These are phyloP conservation scores for Pseudachorutes palmiensis DNA, from an alignment of 1,140 invertebrate species.

Conservation along the genomic window DNA sequence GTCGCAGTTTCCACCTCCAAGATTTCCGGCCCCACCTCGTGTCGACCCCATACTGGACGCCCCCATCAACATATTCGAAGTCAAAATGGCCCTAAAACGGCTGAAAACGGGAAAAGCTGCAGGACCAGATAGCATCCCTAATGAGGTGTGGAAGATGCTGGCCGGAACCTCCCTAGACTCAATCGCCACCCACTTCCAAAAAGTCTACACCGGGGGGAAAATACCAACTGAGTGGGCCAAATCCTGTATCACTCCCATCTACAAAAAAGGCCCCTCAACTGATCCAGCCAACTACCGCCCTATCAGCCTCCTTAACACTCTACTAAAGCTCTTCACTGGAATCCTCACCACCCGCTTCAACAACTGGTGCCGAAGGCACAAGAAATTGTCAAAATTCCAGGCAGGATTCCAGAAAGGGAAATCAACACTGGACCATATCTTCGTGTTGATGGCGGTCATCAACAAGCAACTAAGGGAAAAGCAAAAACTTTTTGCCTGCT, in stretches of 20 bases:
- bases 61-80: neutral
- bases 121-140: neutral
- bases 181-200: neutral
- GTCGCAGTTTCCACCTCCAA: neutral
- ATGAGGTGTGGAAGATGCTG: neutral
- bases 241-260: conserved; percentile 14
- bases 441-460: conserved; percentile 23
- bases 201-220: neutral
- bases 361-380: conserved; percentile 27
- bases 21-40: neutral
- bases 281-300: conserved; percentile 37
- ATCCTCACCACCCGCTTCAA: conserved; percentile 34
- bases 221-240: conserved; percentile 8
- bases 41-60: neutral
- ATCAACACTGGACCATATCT: conserved; percentile 36
- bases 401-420: conserved; percentile 33
- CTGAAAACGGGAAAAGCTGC: neutral
- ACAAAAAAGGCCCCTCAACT: conserved; percentile 34
- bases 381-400: conserved; percentile 36
- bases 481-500: conserved; percentile 14
- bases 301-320: conserved; percentile 36
- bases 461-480: conserved; percentile 13
- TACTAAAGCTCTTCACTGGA: conserved; percentile 34
- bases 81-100: neutral
- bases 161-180: neutral